Percentiles rank a stretch among this genome's conserved stretches.
phyloP scores from a whole-genome alignment of 2,113 vertebrate genomes.

The Ailurus styani region DNA sequence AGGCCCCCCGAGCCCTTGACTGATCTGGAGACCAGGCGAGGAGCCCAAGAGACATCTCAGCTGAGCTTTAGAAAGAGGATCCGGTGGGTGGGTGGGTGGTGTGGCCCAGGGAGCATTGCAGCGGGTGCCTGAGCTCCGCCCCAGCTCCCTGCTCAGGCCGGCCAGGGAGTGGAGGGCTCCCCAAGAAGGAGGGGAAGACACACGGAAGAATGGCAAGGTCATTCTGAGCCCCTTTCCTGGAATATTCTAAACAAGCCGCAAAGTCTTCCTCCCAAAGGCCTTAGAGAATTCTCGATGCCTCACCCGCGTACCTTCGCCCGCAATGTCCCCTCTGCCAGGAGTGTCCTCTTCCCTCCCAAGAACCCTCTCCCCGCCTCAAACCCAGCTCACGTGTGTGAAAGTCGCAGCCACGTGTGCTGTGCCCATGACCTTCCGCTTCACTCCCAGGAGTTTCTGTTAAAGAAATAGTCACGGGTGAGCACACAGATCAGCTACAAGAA shows the following conservation, averaged over 20 bases:
- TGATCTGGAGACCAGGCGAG: not conserved
- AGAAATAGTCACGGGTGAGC: not conserved
- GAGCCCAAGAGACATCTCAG: not conserved
- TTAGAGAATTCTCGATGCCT: accelerated
- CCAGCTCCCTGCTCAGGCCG: not conserved
- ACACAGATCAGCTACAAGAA: accelerated
- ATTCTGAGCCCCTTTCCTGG: not conserved
- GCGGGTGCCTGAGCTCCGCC: no score
- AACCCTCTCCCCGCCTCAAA: not conserved
- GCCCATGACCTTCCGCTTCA: accelerated
- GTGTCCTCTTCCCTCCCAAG: not conserved
- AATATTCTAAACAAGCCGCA: not conserved
- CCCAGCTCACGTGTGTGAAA: not conserved
- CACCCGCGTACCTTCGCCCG: accelerated
- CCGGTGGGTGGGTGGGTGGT: accelerated
- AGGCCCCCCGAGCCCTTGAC: not conserved
- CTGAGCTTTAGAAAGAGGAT: not conserved
- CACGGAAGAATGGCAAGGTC: accelerated
- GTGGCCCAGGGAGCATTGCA: not conserved
- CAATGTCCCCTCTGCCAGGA: accelerated
- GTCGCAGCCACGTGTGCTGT: not conserved
- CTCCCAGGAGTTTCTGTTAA: not conserved
- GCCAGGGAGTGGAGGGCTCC: not conserved
- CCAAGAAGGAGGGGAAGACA: not conserved
- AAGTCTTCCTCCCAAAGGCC: not conserved